These are phyloP conservation scores for Rostratula benghalensis DNA, from an alignment of 2,113 vertebrate genomes.

Conservation along the genomic window DNA sequence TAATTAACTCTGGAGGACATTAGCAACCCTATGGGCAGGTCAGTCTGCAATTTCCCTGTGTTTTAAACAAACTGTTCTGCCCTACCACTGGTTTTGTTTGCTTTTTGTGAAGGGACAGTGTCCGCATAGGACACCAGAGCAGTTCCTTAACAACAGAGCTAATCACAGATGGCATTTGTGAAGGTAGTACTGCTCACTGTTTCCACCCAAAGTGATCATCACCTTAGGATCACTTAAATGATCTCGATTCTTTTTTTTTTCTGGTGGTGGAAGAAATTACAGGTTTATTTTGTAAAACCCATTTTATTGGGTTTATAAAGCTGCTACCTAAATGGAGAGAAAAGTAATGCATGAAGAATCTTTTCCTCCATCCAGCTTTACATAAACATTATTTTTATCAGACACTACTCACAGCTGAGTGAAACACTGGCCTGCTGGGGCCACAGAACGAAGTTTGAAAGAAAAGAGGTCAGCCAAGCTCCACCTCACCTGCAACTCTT, in stretches of 20 bases:
- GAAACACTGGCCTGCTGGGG: background rate
- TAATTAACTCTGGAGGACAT: background rate
- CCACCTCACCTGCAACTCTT: constrained; percentile 49
- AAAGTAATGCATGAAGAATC: background rate
- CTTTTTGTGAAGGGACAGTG: background rate
- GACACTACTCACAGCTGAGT: background rate
- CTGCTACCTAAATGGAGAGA: background rate
- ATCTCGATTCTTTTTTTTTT: background rate
- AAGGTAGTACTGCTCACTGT: background rate
- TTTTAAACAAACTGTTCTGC: background rate
- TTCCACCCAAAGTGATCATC: background rate
- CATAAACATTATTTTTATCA: background rate
- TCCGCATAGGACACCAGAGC: background rate
- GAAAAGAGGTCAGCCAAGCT: constrained; percentile 46
- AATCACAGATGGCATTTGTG: background rate
- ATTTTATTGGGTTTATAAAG: background rate
- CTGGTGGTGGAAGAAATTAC: background rate
- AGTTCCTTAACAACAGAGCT: background rate
- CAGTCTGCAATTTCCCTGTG: background rate
- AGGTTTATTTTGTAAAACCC: background rate
- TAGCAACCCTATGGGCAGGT: background rate
- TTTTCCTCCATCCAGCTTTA: background rate
- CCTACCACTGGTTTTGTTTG: background rate
- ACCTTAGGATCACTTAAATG: background rate
- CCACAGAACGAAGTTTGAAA: background rate